Evolutionary conservation across 2,888 invertebrate genomes (phyloP), one percentile per base, ranked within the genome.

Genomic region (Drosophila buzzatii): DNA sequence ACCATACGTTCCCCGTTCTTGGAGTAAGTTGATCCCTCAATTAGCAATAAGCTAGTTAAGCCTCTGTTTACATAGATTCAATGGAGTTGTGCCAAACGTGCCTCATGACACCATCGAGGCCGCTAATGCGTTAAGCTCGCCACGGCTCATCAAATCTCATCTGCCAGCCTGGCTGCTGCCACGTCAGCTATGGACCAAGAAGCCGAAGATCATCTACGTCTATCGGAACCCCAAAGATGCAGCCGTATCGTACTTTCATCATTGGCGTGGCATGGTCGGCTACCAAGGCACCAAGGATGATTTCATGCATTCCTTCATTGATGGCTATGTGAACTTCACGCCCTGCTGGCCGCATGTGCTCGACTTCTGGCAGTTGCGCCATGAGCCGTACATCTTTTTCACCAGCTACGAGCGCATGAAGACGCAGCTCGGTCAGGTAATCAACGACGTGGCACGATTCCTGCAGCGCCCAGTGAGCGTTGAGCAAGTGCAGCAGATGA

Each of bases 151-250:
- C 8, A 92, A 92, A 66, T 91, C 92, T 0, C 92, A 92, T 77
- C 65, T 92, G 47, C 92, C 92, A 0, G 86, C 90, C 16, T 88
- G 86, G 82, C 69, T 93, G 55, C 65, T 92, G 71, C 92, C 92
- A 0, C 78, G 83, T 5, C 89, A 92, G 60, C 27, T 92, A 20
- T 92, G 92, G 92, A 86, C 78, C 18, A 91, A 91, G 55, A 88
- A 89, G 6, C 88, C 92, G 3, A 93, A 93, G 94, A 94, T 97
- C 45, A 95, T 98, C 61, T 98, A 98, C 84, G 95, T 97, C 0
- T 96, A 97, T 3, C 94, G 98, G 75, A 97, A 98, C 92, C 97
- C 97, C 0, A 96, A 97, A 91, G 98, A 98, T 91, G 96, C 97
- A 0, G 96, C 95, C 0, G 96, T 97, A 0, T 98, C 97, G 0